These are phyloP conservation scores for Junco hyemalis DNA, from an alignment of 2,113 vertebrate genomes.

Conservation along the genomic window DNA sequence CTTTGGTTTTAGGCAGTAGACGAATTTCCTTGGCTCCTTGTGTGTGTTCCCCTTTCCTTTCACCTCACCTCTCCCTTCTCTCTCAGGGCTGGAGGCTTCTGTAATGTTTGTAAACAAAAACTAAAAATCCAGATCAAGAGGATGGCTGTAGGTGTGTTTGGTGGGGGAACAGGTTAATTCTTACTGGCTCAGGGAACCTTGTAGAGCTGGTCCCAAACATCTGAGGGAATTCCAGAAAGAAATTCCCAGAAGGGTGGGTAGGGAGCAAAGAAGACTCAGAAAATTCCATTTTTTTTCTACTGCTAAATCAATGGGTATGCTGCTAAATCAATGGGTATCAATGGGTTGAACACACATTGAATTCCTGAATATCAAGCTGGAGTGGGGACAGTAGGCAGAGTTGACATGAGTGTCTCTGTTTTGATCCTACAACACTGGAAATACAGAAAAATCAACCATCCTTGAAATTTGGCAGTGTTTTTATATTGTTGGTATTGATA, in stretches of 20 bases:
- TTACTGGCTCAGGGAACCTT: not conserved
- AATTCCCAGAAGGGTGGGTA: not conserved
- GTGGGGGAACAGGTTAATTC: not conserved
- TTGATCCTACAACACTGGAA: not conserved
- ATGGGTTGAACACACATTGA: not conserved
- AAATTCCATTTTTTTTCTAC: not conserved
- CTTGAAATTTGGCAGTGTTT: not conserved
- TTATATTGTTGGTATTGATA: not conserved
- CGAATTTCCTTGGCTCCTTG: not conserved
- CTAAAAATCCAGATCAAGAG: not conserved
- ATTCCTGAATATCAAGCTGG: not conserved
- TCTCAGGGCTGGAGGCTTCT: not conserved
- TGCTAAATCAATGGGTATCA: not conserved
- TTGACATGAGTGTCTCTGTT: not conserved
- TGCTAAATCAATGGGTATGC: not conserved
- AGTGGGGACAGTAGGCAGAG: not conserved
- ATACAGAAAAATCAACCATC: not conserved
- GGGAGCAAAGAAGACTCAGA: not conserved
- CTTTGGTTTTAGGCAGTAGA: not conserved
- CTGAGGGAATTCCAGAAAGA: not conserved
- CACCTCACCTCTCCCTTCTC: not conserved
- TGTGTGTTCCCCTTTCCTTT: not conserved
- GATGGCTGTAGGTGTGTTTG: not conserved
- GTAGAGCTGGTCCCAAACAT: not conserved
- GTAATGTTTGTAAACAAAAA: not conserved